A percentile compares a stretch with the other conserved stretches of the same genome.
These are phyloP conservation scores for Rousettus madagascariensis DNA, from an alignment of 2,797 vertebrate genomes.

Conservation along the genomic window DNA sequence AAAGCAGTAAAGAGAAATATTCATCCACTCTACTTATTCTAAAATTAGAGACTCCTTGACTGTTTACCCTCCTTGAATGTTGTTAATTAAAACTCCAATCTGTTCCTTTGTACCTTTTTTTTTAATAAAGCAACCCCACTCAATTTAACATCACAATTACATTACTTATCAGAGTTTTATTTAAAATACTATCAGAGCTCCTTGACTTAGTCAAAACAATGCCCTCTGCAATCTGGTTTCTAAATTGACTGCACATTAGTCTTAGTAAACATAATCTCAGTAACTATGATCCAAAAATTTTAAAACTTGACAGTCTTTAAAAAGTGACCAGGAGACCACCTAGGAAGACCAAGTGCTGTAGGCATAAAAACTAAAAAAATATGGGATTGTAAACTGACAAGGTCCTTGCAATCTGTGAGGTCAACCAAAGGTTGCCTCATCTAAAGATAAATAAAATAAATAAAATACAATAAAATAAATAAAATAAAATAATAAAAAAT, in stretches of 20 bases:
- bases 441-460: too few relatives aligned
- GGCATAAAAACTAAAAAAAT: too few relatives aligned
- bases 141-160: constrained; percentile 4
- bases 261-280: constrained; percentile 18
- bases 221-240: constrained; percentile 2
- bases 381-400: too few relatives aligned
- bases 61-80: constrained; percentile 11
- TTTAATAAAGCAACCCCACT: constrained; percentile 31
- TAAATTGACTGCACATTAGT: background rate
- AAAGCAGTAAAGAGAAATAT: constrained; percentile 39
- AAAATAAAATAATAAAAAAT: too few relatives aligned
- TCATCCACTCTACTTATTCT: constrained; percentile 37
- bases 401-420: too few relatives aligned
- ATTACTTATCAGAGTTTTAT: background rate
- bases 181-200: constrained; percentile 43
- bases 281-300: constrained; percentile 48
- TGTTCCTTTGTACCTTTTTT: constrained; percentile 3
- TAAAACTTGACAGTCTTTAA: constrained; percentile 20
- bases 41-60: constrained; percentile 36
- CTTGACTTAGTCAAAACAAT: constrained; percentile 21
- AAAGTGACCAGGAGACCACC: background rate
- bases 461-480: too few relatives aligned
- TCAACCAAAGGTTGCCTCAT: too few relatives aligned
- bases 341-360: too few relatives aligned
- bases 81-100: constrained; percentile 37